Conservation (phyloP, 1,140 invertebrate species). For the Rhyacophila brunnea region DNA sequence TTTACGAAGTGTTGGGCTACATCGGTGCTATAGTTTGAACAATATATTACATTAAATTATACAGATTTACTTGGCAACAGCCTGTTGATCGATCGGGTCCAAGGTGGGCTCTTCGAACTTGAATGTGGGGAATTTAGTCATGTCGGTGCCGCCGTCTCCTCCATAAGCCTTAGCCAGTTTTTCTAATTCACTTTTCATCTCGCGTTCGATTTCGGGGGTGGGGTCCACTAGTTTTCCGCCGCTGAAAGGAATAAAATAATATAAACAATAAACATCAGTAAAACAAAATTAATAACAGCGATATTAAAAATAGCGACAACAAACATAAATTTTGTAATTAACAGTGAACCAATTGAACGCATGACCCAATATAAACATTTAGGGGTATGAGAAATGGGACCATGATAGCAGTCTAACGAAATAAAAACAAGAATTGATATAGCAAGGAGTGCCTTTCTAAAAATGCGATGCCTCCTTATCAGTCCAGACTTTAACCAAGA, state of each 20-base stretch:
- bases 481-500: no score
- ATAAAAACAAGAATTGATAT: no score
- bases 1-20: not conserved
- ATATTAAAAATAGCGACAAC: no score
- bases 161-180: slow-evolving; percentile 78
- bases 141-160: slow-evolving; percentile 72
- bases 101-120: slow-evolving; percentile 71
- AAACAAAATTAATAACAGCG: no score
- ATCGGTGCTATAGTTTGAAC: slow-evolving; percentile 6
- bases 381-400: no score
- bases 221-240: slow-evolving; percentile 82
- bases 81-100: slow-evolving; percentile 53
- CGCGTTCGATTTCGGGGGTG: slow-evolving; percentile 71
- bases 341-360: no score
- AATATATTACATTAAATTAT: slow-evolving; percentile 3
- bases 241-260: slow-evolving; percentile 51
- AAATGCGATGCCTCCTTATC: no score
- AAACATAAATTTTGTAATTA: no score
- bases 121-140: slow-evolving; percentile 85
- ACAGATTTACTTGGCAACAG: slow-evolving; percentile 22
- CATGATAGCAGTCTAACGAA: no score
- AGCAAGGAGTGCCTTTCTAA: no score
- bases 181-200: slow-evolving; percentile 74
- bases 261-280: no score
- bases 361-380: no score